phyloP scores from a whole-genome alignment of 2,888 invertebrate genomes.

The Sylvicola cinctus region DNA sequence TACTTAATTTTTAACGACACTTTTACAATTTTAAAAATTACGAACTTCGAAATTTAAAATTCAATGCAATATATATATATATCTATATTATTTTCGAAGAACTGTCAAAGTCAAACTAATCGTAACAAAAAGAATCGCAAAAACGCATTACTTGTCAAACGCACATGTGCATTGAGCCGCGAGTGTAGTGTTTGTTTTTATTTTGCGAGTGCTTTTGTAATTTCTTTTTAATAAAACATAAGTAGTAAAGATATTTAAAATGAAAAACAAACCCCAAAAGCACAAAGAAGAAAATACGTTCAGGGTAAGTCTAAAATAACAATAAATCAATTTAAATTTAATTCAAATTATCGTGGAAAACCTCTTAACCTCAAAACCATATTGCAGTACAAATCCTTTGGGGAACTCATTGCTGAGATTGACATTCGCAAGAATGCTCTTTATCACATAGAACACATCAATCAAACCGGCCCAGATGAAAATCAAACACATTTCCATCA shows the following conservation, averaged over 20 bases:
- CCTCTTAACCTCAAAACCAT: slow-evolving; percentile 1
- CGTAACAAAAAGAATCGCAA: too few relatives aligned
- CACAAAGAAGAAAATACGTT: slow-evolving; percentile 61
- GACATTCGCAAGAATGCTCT: slow-evolving; percentile 64
- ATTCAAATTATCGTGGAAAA: not conserved
- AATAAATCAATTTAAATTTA: not conserved
- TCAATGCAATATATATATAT: too few relatives aligned
- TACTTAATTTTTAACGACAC: too few relatives aligned
- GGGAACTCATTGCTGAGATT: slow-evolving; percentile 66
- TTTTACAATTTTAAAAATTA: too few relatives aligned
- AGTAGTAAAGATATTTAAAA: slow-evolving; percentile 22
- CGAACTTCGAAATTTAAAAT: too few relatives aligned
- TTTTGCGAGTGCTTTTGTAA: too few relatives aligned
- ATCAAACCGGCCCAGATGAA: slow-evolving; percentile 43
- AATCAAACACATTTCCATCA: slow-evolving; percentile 65
- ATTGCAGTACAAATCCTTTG: slow-evolving; percentile 66
- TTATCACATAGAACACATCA: slow-evolving; percentile 60
- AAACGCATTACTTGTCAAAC: too few relatives aligned
- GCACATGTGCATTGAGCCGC: too few relatives aligned
- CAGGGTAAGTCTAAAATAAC: slow-evolving; percentile 33
- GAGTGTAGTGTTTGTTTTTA: too few relatives aligned
- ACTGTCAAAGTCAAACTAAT: too few relatives aligned
- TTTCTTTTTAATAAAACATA: too few relatives aligned
- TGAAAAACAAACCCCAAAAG: slow-evolving; percentile 50
- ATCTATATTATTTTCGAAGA: too few relatives aligned